Evolutionary conservation across 1,140 invertebrate genomes (phyloP).

Genomic region (Pseudomyrmex pallidus): DNA sequence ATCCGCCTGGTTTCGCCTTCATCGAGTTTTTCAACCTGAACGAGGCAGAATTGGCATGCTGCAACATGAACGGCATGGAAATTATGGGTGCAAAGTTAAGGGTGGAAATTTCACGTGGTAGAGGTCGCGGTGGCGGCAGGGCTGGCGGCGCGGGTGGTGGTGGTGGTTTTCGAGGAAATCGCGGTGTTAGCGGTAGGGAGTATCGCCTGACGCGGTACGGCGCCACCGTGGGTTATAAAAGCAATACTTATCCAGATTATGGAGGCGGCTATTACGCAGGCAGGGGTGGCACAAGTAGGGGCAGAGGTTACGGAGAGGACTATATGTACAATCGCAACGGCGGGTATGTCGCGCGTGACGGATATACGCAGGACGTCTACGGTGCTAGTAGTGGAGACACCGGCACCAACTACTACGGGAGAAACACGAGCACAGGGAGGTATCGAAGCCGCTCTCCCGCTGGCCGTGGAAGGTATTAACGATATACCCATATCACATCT

Average conservation of each 20-base stretch:
- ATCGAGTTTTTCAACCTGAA: conserved; percentile 98
- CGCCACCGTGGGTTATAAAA: conserved; percentile 79
- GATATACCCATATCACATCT: conserved; percentile 74
- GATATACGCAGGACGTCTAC: conserved; percentile 81
- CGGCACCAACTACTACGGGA: conserved; percentile 82
- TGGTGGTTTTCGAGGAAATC: conserved; percentile 85
- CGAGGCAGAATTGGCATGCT: conserved; percentile 97
- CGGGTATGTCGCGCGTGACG: conserved; percentile 81
- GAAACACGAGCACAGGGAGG: conserved; percentile 84
- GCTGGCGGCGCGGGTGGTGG: conserved; percentile 82
- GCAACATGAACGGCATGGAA: conserved; percentile 95
- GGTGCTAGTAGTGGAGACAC: conserved; percentile 77
- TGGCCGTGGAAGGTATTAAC: conserved; percentile 85
- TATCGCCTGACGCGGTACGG: conserved; percentile 77
- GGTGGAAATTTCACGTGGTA: conserved; percentile 93
- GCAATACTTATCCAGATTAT: conserved; percentile 84
- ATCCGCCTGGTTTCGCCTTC: conserved; percentile 98
- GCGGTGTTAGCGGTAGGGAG: conserved; percentile 85
- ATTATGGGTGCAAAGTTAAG: conserved; percentile 92
- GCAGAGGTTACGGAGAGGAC: conserved; percentile 80
- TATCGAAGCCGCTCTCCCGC: conserved; percentile 86
- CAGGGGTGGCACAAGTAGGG: conserved; percentile 81
- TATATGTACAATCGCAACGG: conserved; percentile 76
- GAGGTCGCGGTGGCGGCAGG: conserved; percentile 86
- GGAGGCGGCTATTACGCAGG: conserved; percentile 84